phyloP scores from a whole-genome alignment of 2,113 vertebrate species.

The Eretmochelys imbricata region DNA sequence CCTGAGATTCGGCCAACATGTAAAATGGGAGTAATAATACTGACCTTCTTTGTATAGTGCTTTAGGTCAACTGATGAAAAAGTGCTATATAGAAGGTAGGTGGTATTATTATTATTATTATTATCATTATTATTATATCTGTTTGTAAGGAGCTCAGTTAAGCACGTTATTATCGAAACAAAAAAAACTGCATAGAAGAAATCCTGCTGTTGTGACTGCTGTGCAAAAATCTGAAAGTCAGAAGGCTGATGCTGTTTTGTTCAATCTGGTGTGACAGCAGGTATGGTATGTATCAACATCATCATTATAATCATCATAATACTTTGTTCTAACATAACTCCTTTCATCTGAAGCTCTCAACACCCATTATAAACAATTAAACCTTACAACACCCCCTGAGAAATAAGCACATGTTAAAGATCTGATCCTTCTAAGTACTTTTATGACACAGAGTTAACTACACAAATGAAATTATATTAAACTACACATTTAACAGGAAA shows the following conservation, averaged over 20 bases:
- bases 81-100: neutral
- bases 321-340: slow-evolving; percentile 43
- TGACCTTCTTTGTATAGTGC: neutral
- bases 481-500: neutral
- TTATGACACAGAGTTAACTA: slow-evolving; percentile 38
- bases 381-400: slow-evolving; percentile 43
- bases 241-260: slow-evolving; percentile 23
- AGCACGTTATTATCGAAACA: neutral
- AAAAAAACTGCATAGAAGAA: neutral
- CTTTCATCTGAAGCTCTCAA: slow-evolving; percentile 46
- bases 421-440: slow-evolving; percentile 26
- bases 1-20: neutral
- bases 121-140: neutral
- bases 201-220: rapidly evolving
- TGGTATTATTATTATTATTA: neutral
- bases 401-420: slow-evolving; percentile 22
- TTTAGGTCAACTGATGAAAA: neutral
- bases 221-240: neutral
- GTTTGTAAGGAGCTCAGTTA: neutral
- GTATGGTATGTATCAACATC: slow-evolving; percentile 32
- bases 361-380: slow-evolving; percentile 58
- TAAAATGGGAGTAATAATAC: neutral
- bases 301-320: slow-evolving; percentile 42
- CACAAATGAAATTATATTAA: slow-evolving; percentile 54
- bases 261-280: slow-evolving; percentile 56